Conservation (phyloP, 2,888 invertebrate genomes). For the Ptychoptera contaminata region DNA sequence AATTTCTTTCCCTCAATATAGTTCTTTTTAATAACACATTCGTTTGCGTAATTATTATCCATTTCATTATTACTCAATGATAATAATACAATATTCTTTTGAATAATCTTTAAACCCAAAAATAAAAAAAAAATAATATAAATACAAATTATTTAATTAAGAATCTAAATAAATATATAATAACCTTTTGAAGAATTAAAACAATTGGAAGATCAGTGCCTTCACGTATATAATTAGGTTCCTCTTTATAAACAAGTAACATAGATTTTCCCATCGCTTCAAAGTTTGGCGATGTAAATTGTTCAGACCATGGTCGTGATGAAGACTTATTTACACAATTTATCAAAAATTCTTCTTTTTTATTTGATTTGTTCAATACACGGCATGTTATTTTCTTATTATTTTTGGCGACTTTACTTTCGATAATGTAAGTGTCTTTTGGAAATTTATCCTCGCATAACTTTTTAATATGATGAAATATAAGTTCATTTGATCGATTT, state of each 20-base stretch:
- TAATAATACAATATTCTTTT: conserved; percentile 27
- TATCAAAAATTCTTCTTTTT: conserved; percentile 11
- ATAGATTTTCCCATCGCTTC: conserved; percentile 29
- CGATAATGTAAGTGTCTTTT: conserved; percentile 5
- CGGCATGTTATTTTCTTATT: background rate
- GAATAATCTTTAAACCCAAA: conserved; percentile 15
- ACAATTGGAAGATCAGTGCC: conserved; percentile 25
- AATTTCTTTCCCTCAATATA: conserved; percentile 32
- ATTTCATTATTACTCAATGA: conserved; percentile 26
- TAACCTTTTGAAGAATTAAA: conserved; percentile 24
- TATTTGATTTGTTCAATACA: conserved; percentile 9
- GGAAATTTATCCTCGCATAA: conserved; percentile 6
- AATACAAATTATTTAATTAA: too few species aligned
- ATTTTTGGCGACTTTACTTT: background rate
- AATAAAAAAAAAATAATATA: too few species aligned
- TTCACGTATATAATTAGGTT: conserved; percentile 31
- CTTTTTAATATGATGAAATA: conserved; percentile 18
- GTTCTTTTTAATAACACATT: conserved; percentile 27
- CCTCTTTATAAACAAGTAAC: conserved; percentile 32
- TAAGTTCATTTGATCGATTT: conserved; percentile 12
- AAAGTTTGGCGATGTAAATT: conserved; percentile 24
- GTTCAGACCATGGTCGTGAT: conserved; percentile 29
- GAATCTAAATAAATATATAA: background rate
- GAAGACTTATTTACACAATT: conserved; percentile 18
- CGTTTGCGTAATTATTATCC: conserved; percentile 23